Base-by-base conservation (phyloP, 2,797 vertebrate species). In the Margarornis squamiger region DNA sequence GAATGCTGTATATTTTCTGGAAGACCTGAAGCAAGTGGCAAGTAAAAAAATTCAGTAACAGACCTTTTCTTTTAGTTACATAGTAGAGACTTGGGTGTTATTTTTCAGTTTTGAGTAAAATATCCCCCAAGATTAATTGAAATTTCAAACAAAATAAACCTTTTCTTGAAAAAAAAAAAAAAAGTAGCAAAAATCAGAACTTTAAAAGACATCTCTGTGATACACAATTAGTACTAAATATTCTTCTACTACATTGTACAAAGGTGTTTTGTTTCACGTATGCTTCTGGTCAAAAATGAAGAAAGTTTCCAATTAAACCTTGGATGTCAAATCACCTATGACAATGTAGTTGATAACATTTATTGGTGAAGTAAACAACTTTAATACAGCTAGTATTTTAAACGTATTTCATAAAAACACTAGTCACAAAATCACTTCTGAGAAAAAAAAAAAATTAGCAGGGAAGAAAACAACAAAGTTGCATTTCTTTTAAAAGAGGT, bases 71-170 rank as follows among this genome's bases (percentile, higher is more conserved):
- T 71, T 16, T 4, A 32, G 41, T 43, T 49, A 46, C 3, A 1
- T 34, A 48, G 4, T 21, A 71, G 14, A 23, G 18, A 67, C 7
- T 14, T 46, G 8, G 12, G 19, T 7, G 0, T 0, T 24, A 21
- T 8, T 46, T 82, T 74, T 49, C 17, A 46, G 3, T 74, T 86
- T 65, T 5, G 4, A 4, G 3, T 34, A 65, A 92, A 77, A 55
- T 39, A 24, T 2, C 7, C 4, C 19, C 34, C 4, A 10, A 80
- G 77, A 41, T 24, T 26, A 45, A 41, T 22, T 55, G 57, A 34
- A 32, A 7, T 59, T 74, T 68, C 3, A 54, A 84, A 61, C 1
- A 29, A 41, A 58, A 16, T 9, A 48, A 43, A 39, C 17, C 18
- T 12, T 41, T 41, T 51, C 15, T 52, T 52, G 48, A 24, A 24